phyloP scores from a whole-genome alignment of 2,797 vertebrate species.

The Tragelaphus oryx region DNA sequence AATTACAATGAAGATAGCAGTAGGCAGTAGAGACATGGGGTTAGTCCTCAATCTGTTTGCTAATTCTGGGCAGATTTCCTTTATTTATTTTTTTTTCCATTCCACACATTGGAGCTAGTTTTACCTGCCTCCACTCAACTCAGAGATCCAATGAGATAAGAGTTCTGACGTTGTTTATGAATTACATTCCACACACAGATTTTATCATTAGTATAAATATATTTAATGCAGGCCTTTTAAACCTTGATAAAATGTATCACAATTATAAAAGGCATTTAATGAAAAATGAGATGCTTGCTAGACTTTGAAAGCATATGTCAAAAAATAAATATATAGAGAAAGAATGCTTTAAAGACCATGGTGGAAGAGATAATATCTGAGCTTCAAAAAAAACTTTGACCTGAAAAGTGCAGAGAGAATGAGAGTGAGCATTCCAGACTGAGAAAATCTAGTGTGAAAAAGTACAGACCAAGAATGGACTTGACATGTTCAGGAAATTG shows the following conservation, averaged over 20 bases:
- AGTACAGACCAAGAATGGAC: neutral
- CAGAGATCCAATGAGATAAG: neutral
- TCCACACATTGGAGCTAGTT: neutral
- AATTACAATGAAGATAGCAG: neutral
- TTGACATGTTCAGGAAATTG: neutral
- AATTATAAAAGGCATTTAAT: neutral
- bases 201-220: neutral
- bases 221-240: neutral
- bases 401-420: neutral
- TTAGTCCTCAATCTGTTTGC: neutral
- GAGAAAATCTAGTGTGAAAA: neutral
- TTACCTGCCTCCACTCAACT: neutral
- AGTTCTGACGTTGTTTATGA: neutral
- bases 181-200: neutral
- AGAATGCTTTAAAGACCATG: neutral
- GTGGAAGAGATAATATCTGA: neutral
- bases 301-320: neutral
- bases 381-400: neutral
- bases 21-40: neutral
- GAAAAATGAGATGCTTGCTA: neutral
- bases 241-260: neutral
- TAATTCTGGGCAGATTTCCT: neutral
- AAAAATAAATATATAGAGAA: neutral
- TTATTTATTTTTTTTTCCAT: neutral
- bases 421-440: neutral